These are phyloP conservation scores for Spicauda simplicius DNA, from an alignment of 2,888 invertebrate genomes.

Conservation along the genomic window DNA sequence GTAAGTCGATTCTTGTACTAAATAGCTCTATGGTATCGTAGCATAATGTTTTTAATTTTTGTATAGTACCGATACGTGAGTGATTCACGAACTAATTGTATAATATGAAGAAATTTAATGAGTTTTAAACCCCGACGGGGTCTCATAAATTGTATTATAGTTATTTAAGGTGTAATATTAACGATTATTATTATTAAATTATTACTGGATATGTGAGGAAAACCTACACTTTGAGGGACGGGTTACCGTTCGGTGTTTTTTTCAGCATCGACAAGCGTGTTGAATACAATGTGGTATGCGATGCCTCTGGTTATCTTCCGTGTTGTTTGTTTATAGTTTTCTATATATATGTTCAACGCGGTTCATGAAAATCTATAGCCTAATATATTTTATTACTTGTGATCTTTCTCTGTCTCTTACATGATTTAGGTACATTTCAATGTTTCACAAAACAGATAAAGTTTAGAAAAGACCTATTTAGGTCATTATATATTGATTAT, in stretches of 20 bases:
- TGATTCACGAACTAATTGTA: conserved; percentile 67
- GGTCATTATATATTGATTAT: no score
- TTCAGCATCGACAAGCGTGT: conserved; percentile 17
- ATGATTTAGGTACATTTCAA: neutral
- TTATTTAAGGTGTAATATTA: conserved; percentile 75
- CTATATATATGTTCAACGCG: conserved; percentile 42
- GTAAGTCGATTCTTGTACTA: conserved; percentile 82
- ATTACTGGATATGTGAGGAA: conserved; percentile 39
- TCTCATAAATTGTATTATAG: conserved; percentile 70
- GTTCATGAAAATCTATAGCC: conserved; percentile 47
- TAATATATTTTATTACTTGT: neutral
- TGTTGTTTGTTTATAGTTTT: conserved; percentile 42
- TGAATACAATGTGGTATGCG: conserved; percentile 32
- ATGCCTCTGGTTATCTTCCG: conserved; percentile 34
- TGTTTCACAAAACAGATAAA: neutral
- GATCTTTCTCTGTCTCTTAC: neutral
- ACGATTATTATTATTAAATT: conserved; percentile 56
- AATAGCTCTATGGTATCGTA: conserved; percentile 79
- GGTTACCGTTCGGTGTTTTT: conserved; percentile 19
- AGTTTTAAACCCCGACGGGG: conserved; percentile 66
- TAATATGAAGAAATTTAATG: conserved; percentile 70
- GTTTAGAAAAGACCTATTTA: no score
- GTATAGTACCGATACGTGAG: conserved; percentile 77
- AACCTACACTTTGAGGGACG: conserved; percentile 15
- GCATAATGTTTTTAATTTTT: conserved; percentile 84